Evolutionary conservation across 1,140 invertebrate species (phyloP).

Genomic region (Zeugodacus cucurbitae): DNA sequence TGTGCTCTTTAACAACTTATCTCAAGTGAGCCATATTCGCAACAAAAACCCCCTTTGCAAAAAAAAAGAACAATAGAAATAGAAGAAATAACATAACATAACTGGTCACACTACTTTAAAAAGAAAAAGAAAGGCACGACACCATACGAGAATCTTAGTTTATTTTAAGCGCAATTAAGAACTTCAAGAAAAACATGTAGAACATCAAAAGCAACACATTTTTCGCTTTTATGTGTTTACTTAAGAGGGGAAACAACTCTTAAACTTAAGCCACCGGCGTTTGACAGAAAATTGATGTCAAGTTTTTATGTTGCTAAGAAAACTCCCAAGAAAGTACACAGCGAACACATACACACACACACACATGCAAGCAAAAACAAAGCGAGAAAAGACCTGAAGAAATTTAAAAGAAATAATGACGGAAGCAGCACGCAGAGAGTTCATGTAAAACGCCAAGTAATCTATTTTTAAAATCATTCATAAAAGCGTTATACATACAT

Average conservation of each 20-base stretch:
- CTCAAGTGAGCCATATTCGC: too few species aligned
- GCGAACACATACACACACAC: neutral
- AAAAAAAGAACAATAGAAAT: neutral
- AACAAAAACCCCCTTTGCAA: neutral
- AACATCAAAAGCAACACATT: slow-evolving; percentile 19
- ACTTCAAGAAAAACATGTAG: neutral
- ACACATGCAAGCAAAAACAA: neutral
- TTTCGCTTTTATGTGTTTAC: slow-evolving; percentile 19
- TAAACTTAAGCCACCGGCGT: slow-evolving; percentile 1
- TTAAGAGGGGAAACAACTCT: neutral
- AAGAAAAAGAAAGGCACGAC: neutral
- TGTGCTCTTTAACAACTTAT: too few species aligned
- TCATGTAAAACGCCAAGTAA: neutral
- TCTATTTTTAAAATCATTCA: slow-evolving; percentile 39
- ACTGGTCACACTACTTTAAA: neutral
- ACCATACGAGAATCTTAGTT: neutral
- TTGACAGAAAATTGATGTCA: slow-evolving; percentile 28
- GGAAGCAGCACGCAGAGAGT: neutral
- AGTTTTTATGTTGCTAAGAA: slow-evolving; percentile 29
- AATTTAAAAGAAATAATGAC: neutral
- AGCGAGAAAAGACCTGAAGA: neutral
- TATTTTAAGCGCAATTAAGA: neutral
- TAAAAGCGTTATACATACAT: neutral
- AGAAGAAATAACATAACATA: neutral
- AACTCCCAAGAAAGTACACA: neutral